Percentiles rank a stretch among this genome's conserved stretches.
Evolutionary conservation across 2,888 invertebrate species (phyloP).

Genomic region (Busseola fusca): DNA sequence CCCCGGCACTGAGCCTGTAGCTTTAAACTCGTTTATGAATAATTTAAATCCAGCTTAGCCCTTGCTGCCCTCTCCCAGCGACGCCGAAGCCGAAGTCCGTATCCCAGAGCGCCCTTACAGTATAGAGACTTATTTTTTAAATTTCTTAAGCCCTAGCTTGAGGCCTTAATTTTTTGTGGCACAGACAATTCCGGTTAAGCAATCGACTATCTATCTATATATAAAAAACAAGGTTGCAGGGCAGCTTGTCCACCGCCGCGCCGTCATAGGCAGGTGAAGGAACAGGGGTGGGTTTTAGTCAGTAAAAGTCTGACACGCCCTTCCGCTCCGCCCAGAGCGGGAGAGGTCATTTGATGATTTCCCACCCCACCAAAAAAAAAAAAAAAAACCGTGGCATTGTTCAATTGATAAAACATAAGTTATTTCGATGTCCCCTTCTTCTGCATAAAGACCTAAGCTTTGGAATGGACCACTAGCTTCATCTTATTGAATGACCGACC

Average conservation of each 20-base stretch:
- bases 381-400: too few species aligned
- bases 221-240: not conserved
- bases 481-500: too few species aligned
- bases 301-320: too few species aligned
- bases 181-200: not conserved
- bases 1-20: not conserved
- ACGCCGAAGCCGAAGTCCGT: not conserved
- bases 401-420: too few species aligned
- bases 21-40: not conserved
- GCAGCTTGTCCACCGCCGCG: not conserved
- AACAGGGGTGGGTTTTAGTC: too few species aligned
- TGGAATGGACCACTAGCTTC: too few species aligned
- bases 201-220: not conserved
- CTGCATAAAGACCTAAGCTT: too few species aligned
- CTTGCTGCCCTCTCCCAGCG: not conserved
- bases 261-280: too few species aligned
- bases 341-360: too few species aligned
- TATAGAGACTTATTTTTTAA: not conserved
- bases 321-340: too few species aligned
- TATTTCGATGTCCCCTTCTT: too few species aligned
- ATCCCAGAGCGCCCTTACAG: not conserved
- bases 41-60: not conserved
- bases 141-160: not conserved
- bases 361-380: too few species aligned
- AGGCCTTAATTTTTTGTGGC: not conserved